Evolutionary conservation across 2,113 vertebrate genomes (phyloP).

Genomic region (Aphelocoma coerulescens): DNA sequence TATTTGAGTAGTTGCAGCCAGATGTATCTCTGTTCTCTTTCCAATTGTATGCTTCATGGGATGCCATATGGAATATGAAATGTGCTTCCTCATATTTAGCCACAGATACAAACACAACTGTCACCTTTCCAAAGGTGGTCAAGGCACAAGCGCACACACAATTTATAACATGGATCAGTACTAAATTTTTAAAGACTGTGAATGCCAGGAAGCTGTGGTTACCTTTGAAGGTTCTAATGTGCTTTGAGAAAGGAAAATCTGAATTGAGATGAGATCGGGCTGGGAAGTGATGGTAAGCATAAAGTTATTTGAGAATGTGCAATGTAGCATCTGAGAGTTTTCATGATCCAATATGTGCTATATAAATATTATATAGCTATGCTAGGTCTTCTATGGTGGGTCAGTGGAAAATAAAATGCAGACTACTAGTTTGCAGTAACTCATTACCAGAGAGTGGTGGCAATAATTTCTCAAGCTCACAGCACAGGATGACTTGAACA

Average conservation of each 20-base stretch:
- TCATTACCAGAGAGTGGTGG: neutral
- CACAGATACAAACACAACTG: neutral
- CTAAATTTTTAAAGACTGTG: neutral
- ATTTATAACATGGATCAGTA: neutral
- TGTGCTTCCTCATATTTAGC: neutral
- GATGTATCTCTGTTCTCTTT: neutral
- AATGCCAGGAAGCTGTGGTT: neutral
- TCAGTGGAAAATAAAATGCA: neutral
- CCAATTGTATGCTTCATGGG: neutral
- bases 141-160: neutral
- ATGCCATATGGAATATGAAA: neutral
- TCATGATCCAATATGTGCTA: neutral
- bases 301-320: neutral
- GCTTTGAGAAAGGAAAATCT: neutral
- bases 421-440: neutral
- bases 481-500: neutral
- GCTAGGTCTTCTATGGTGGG: neutral
- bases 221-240: slow-evolving; percentile 1
- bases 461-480: neutral
- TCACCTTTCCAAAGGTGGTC: neutral
- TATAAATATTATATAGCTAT: neutral
- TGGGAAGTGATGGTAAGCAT: neutral
- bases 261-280: neutral
- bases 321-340: neutral
- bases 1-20: neutral